A percentile compares a stretch with the other conserved stretches of the same genome.
phyloP scores from a whole-genome alignment of 2,888 invertebrate genomes.

The Mactromeris polynyma region DNA sequence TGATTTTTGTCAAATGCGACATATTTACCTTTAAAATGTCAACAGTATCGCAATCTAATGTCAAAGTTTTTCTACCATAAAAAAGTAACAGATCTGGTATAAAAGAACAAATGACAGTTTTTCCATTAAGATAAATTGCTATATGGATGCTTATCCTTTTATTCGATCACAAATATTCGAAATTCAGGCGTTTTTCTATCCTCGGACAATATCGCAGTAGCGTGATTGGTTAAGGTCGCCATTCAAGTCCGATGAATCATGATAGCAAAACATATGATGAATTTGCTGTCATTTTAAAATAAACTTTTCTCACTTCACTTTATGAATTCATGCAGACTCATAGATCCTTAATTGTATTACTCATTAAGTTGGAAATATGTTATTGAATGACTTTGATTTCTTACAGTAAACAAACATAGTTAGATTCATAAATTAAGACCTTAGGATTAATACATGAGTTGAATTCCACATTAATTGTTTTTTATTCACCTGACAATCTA shows the following conservation, averaged over 20 bases:
- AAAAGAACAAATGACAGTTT: slow-evolving; percentile 46
- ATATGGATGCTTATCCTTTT: slow-evolving; percentile 15
- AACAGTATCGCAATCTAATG: slow-evolving; percentile 39
- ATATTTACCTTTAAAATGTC: slow-evolving; percentile 51
- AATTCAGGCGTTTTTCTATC: slow-evolving; percentile 41
- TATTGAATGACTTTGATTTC: not conserved
- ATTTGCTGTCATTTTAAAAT: slow-evolving; percentile 48
- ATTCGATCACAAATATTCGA: slow-evolving; percentile 43
- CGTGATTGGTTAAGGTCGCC: slow-evolving; percentile 34
- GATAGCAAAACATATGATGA: slow-evolving; percentile 39
- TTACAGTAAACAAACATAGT: not conserved
- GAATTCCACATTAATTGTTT: no score
- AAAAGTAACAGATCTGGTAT: slow-evolving; percentile 47
- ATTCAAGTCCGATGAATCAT: slow-evolving; percentile 25
- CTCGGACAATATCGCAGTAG: slow-evolving; percentile 19
- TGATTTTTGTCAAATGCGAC: slow-evolving; percentile 47
- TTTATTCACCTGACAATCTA: not conserved
- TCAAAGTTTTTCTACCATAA: slow-evolving; percentile 46
- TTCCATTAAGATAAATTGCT: slow-evolving; percentile 45
- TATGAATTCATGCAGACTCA: slow-evolving; percentile 39
- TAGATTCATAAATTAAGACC: no score
- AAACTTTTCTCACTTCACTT: slow-evolving; percentile 41
- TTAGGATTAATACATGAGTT: no score
- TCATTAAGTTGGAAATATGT: slow-evolving; percentile 15
- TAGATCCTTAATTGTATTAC: slow-evolving; percentile 25